Evolutionary conservation across 1,140 invertebrate species (phyloP), one percentile per base, ranked within the genome.

Genomic region (Pectinophora gossypiella): DNA sequence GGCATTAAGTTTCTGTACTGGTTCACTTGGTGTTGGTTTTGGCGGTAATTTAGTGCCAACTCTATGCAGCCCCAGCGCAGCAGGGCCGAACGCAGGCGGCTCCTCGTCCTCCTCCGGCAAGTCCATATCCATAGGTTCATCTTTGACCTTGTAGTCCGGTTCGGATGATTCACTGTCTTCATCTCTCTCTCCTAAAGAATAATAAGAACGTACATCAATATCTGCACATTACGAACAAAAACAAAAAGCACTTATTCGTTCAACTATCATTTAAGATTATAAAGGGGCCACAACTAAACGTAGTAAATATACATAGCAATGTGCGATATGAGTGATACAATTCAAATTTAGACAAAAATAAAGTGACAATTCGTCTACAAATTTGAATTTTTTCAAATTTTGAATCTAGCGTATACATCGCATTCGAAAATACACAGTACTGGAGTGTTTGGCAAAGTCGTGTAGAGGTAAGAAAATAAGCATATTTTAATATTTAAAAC

Each of bases 1-100:
- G 7, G 94, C 91, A 82, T 96, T 96, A 1, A 96, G 79, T 51
- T 94, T 92, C 74, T 94, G 92, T 7, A 93, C 89, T 0, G 92
- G 93, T 68, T 93, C 91, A 54, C 90, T 91, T 27, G 91, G 90
- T 23, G 90, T 86, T 42, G 93, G 91, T 80, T 92, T 94, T 38
- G 93, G 91, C 35, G 93, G 92, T 59, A 91, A 90, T 48, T 91
- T 90, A 10, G 93, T 92, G 9, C 94, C 94, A 38, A 95, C 94
- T 76, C 94, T 89, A 68, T 95, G 94, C 1, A 96, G 82, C 2
- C 94, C 94, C 35, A 95, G 86, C 54, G 92, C 92, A 32, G 93
- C 93, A 32, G 93, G 92, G 19, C 93, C 93, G 55, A 95, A 90
- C 16, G 92, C 91, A 32, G 91, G 91, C 20, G 91, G 89, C 54